phyloP scores from a whole-genome alignment of 2,888 invertebrate species.

The Nowickia ferox region DNA sequence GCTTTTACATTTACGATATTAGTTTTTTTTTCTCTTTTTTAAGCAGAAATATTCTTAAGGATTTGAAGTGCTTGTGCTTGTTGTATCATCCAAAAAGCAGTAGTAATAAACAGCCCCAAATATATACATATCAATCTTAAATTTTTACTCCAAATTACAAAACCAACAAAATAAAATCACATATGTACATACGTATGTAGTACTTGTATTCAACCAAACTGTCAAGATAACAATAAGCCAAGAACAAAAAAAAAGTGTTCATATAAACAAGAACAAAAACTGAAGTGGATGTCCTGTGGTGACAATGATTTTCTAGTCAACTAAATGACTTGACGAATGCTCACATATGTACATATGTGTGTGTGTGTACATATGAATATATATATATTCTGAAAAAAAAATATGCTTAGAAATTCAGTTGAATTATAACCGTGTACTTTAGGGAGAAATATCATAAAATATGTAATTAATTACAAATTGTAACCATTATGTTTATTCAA shows the following conservation, averaged over 20 bases:
- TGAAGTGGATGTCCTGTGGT: constrained; percentile 35
- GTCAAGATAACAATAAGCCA: constrained; percentile 19
- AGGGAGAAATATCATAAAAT: not conserved
- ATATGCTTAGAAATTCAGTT: not conserved
- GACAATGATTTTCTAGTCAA: constrained; percentile 24
- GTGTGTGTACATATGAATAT: too few species aligned
- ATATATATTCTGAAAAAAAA: constrained; percentile 17
- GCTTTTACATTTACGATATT: too few species aligned
- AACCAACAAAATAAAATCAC: not conserved
- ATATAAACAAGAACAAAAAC: not conserved
- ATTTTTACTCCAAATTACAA: not conserved
- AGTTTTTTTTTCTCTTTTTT: too few species aligned
- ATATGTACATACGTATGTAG: too few species aligned
- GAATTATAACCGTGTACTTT: not conserved
- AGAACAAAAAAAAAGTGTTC: too few species aligned
- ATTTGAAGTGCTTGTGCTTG: too few species aligned
- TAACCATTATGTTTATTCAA: constrained; percentile 8
- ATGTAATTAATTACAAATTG: constrained; percentile 53
- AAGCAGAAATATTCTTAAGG: too few species aligned
- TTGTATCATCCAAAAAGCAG: too few species aligned
- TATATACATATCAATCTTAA: not conserved
- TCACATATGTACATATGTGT: not conserved
- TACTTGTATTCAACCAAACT: not conserved
- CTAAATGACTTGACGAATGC: constrained; percentile 11
- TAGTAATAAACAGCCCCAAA: not conserved